Evolutionary conservation across 2,113 vertebrate genomes (phyloP).

Genomic region (Prietella phreatophila): DNA sequence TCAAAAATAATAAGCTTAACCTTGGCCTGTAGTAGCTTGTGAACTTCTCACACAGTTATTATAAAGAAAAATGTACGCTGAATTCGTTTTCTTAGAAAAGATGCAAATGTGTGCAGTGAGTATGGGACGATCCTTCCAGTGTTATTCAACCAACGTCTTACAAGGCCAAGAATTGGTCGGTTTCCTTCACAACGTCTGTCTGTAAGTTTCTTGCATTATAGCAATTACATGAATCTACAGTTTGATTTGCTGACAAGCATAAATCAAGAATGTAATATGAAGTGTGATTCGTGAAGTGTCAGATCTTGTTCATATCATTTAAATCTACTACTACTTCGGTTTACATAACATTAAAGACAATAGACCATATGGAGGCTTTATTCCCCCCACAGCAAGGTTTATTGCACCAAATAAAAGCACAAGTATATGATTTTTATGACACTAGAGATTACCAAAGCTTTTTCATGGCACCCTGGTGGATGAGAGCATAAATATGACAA

Average conservation of each 20-base stretch:
- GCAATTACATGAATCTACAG: slow-evolving; percentile 39
- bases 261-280: slow-evolving; percentile 42
- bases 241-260: slow-evolving; percentile 28
- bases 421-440: slow-evolving; percentile 70
- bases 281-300: slow-evolving; percentile 46
- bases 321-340: slow-evolving; percentile 57
- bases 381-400: slow-evolving; percentile 66
- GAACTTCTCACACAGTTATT: slow-evolving; percentile 38
- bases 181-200: slow-evolving; percentile 1
- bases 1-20: slow-evolving; percentile 45
- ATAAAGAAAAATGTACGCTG: slow-evolving; percentile 29
- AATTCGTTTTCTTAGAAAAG: background rate
- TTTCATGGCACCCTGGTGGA: slow-evolving; percentile 67
- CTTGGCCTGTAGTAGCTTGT: slow-evolving; percentile 68
- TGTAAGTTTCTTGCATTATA: slow-evolving; percentile 17
- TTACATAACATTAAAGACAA: slow-evolving; percentile 63
- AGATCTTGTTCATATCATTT: slow-evolving; percentile 60
- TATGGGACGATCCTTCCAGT: background rate
- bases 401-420: slow-evolving; percentile 70
- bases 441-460: slow-evolving; percentile 65
- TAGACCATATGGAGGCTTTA: slow-evolving; percentile 73
- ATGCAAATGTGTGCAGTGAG: background rate
- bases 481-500: slow-evolving; percentile 69
- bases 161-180: background rate
- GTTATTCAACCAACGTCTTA: background rate